Evolutionary conservation across 2,797 vertebrate genomes (phyloP), one percentile per base, ranked within the genome.

Genomic region (Anableps anableps): DNA sequence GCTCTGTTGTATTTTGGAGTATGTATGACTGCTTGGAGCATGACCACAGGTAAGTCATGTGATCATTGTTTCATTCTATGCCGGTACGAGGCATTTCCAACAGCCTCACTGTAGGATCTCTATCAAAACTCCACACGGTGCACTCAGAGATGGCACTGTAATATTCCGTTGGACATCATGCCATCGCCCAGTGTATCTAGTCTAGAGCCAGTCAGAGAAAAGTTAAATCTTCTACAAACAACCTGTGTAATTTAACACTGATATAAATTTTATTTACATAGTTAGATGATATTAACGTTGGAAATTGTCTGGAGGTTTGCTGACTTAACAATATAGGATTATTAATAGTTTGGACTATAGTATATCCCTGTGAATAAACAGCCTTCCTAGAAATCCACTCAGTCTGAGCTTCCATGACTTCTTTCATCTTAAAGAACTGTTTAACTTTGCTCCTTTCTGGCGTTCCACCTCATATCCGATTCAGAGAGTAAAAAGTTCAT

Each of bases 31-130:
- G 50, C 75, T 3, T 81, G 80, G 76, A 80, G 70, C 47, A 1
- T 86, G 55, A 75, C 19, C 17, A 29, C 80, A 91, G 91, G 93
- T 94, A 92, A 88, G 68, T 21, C 79, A 66, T 23, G 19, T 19
- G 34, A 66, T 38, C 16, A 66, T 38, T 66, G 19, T 66, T 66
- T 66, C 23, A 17, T 66, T 66, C 19, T 66, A 31, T 64, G 7
- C 60, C 19, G 17, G 9, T 38, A 66, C 19, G 11, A 21, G 17
- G 34, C 19, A 38, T 36, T 21, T 66, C 3, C 62, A 38, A 2
- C 19, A 38, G 31, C 34, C 34, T 66, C 19, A 53, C 51, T 53
- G 51, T 53, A 26, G 47, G 17, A 48, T 48, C 47, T 64, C 16
- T 34, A 2, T 62, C 29, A 62, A 64, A 64, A 36, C 5, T 38